Evolutionary conservation across 2,888 invertebrate genomes (phyloP), one percentile per base, ranked within the genome.

Genomic region (Lathronympha strigana): DNA sequence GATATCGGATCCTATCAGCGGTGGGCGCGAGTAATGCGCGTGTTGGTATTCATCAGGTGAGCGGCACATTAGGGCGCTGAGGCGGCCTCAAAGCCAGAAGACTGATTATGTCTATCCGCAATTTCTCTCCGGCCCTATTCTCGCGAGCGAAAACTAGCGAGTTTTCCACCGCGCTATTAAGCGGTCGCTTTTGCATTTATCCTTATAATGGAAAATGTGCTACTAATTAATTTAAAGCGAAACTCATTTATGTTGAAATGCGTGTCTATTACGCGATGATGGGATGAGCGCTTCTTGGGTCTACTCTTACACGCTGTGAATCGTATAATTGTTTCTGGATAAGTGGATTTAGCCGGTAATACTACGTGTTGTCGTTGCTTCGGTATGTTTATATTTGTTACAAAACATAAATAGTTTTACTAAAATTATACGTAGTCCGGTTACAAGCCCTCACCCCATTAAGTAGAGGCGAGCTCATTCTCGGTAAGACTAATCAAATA

Each of bases 401-500:
- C 60, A 28, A 25, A 66, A 61, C 66, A 66, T 66, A 53, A 53
- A 53, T 53, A 66, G 66, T 66, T 66, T 74, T 77, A 75, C 81
- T 84, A 84, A 88, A 90, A 90, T 90, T 88, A 87, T 90, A 88
- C 84, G 84, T 84, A 81, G 86, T 90, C 89, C 84, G 83, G 88
- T 91, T 90, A 90, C 90, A 90, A 84, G 88, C 87, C 86, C 87
- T 90, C 90, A 88, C 90, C 90, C 91, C 87, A 90, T 90, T 90
- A 90, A 90, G 87, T 86, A 84, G 87, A 88, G 86, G 87, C 88
- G 90, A 87, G 88, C 88, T 92, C 92, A 92, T 92, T 92, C 92
- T 91, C 91, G 87, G 92, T 88, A 91, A 90, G 92, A 92, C 92
- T 92, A 92, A 92, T 92, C 92, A 92, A 92, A 92, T 92, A 92